These are phyloP conservation scores for Epicauta chinensis DNA, from an alignment of 1,140 invertebrate species.

Conservation along the genomic window DNA sequence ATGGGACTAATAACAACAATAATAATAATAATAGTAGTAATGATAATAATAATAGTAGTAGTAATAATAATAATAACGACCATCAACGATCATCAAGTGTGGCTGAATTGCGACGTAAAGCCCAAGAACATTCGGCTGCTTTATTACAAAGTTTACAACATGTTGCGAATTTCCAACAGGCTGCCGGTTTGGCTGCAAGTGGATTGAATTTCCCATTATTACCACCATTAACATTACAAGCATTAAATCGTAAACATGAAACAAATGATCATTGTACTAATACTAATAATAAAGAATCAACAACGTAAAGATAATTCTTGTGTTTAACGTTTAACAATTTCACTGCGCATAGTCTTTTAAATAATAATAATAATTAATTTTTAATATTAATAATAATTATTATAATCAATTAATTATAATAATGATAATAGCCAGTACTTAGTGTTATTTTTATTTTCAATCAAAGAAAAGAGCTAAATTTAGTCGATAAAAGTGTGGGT, in stretches of 20 bases:
- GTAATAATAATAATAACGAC: conserved; percentile 35
- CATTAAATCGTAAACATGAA: conserved; percentile 38
- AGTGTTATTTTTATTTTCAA: too few species aligned
- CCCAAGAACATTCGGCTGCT: conserved; percentile 85
- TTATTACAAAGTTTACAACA: conserved; percentile 65
- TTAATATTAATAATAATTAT: too few species aligned
- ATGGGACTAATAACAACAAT: conserved; percentile 15
- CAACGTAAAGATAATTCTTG: too few species aligned
- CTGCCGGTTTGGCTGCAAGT: conserved; percentile 49
- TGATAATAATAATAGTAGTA: conserved; percentile 3
- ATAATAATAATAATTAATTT: too few species aligned
- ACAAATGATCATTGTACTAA: conserved; percentile 3
- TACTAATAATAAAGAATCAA: conserved; percentile 9
- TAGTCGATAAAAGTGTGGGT: too few species aligned
- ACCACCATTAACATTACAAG: conserved; percentile 46
- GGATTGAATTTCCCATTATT: conserved; percentile 48
- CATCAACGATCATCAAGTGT: conserved; percentile 68
- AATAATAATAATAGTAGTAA: conserved; percentile 32
- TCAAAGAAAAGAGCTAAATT: too few species aligned
- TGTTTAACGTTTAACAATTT: too few species aligned
- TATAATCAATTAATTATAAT: too few species aligned
- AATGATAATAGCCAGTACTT: too few species aligned
- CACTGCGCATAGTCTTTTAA: too few species aligned
- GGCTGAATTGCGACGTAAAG: conserved; percentile 79
- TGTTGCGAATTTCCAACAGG: conserved; percentile 46